These are phyloP conservation scores for Sporophila hypoxantha DNA, from an alignment of 2,113 vertebrate species.

Conservation along the genomic window DNA sequence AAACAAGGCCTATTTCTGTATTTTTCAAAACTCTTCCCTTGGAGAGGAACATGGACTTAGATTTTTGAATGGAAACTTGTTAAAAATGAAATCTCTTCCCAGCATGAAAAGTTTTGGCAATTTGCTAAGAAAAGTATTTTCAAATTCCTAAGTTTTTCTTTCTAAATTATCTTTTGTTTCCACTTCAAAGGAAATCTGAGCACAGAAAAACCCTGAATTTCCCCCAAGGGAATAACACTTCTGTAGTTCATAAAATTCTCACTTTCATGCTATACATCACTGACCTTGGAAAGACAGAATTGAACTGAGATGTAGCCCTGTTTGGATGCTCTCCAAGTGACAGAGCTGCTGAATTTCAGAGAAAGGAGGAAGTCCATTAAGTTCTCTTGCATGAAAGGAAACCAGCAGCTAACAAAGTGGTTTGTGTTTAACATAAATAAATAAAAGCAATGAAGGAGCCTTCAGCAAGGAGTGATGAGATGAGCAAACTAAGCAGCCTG, in stretches of 20 bases:
- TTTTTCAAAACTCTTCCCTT: background rate
- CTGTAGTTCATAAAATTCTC: slow-evolving; percentile 33
- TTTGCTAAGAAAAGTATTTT: slow-evolving; percentile 38
- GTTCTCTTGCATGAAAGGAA: background rate
- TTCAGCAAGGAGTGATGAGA: background rate
- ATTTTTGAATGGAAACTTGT: slow-evolving; percentile 2
- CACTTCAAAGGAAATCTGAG: slow-evolving; percentile 20
- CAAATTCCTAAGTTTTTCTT: slow-evolving; percentile 27
- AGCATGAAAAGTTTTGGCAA: background rate
- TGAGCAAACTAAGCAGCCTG: background rate
- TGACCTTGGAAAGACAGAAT: slow-evolving; percentile 3
- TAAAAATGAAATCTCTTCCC: slow-evolving; percentile 31
- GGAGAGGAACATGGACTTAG: background rate
- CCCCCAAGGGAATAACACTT: background rate
- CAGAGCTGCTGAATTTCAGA: background rate
- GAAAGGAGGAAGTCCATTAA: background rate
- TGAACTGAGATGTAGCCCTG: background rate
- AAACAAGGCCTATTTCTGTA: background rate
- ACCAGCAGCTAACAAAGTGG: background rate
- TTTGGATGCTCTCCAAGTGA: background rate
- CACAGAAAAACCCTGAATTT: background rate
- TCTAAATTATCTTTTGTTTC: slow-evolving; percentile 34
- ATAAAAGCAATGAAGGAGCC: background rate
- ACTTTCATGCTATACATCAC: background rate
- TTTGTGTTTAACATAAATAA: slow-evolving; percentile 26